Evolutionary conservation across 2,888 invertebrate genomes (phyloP), one percentile per base, ranked within the genome.

Genomic region (Galerucella pusilla): DNA sequence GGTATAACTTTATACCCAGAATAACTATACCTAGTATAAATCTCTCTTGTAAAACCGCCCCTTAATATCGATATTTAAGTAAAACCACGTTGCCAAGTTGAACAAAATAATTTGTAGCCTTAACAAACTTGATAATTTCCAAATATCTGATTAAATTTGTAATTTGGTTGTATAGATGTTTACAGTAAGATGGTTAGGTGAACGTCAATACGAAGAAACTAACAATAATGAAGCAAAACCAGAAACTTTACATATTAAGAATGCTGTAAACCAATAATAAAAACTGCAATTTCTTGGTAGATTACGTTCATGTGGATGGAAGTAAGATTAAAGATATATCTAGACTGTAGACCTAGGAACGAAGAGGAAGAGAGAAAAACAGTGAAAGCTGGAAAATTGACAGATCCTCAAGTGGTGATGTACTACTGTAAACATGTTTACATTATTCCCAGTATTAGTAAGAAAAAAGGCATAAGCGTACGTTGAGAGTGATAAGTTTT

Each of bases 371-470:
- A 42, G 35, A 42, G 35, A 42, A 42, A 42, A 9, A 42, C 35
- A 42, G 35, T 42, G 35, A 7, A 42, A 42, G 7, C 35, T 42
- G 35, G 9, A 42, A 9, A 42, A 42, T 6, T 42, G 35, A 42
- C 35, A 42, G 6, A 42, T 9, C 35, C 35, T n/a, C 14, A n/a
- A 14, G 54, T 54, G 6, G n/a, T 54, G n/a, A 54, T n/a, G 54
- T 35, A 35, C 35, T 61, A 35, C 61, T 64, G 45, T n/a, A 64
- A 64, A 46, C 64, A 45, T 46, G 16, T 12, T 46, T 64, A 20
- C 20, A 20, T 20, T 57, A 10, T 45, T 64, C 64, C 64, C 64
- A 64, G 64, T 64, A 64, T 64, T 64, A 64, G 10, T n/a, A 64
- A 45, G 12, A 45, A 46, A 64, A 42, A 45, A 46, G 16, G 20